phyloP scores from a whole-genome alignment of 2,113 vertebrate species.

The Eretmochelys imbricata region DNA sequence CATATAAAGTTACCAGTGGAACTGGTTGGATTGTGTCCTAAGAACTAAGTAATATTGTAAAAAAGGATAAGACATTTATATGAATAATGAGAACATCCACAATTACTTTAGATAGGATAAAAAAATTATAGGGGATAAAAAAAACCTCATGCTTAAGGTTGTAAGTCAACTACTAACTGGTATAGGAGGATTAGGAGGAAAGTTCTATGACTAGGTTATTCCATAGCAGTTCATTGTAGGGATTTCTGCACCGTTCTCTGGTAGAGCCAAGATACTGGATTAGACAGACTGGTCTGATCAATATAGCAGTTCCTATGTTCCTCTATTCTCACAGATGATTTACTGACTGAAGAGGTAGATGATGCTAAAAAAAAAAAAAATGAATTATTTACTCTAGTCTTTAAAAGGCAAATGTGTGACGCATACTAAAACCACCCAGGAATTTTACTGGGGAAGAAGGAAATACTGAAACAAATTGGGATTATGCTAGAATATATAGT shows the following conservation, averaged over 20 bases:
- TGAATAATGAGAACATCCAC: not conserved
- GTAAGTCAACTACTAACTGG: not conserved
- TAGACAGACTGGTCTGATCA: not conserved
- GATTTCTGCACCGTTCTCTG: not conserved
- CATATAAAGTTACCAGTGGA: not conserved
- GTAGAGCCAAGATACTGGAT: not conserved
- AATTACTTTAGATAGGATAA: not conserved
- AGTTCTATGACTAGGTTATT: not conserved
- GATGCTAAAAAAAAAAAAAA: not conserved
- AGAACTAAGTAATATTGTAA: not conserved
- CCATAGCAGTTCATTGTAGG: not conserved
- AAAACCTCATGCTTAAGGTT: not conserved
- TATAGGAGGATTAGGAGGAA: not conserved
- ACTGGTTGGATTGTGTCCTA: not conserved
- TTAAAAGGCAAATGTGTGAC: not conserved
- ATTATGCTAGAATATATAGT: not conserved
- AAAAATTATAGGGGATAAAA: not conserved
- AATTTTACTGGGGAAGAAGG: not conserved
- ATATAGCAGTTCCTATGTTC: not conserved
- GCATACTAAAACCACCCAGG: not conserved
- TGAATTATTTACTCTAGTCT: not conserved
- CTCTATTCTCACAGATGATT: not conserved
- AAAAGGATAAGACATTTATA: not conserved
- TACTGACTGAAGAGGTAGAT: not conserved
- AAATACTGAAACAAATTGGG: not conserved